phyloP scores from a whole-genome alignment of 2,888 invertebrate genomes.

The Drosophila picticornis region DNA sequence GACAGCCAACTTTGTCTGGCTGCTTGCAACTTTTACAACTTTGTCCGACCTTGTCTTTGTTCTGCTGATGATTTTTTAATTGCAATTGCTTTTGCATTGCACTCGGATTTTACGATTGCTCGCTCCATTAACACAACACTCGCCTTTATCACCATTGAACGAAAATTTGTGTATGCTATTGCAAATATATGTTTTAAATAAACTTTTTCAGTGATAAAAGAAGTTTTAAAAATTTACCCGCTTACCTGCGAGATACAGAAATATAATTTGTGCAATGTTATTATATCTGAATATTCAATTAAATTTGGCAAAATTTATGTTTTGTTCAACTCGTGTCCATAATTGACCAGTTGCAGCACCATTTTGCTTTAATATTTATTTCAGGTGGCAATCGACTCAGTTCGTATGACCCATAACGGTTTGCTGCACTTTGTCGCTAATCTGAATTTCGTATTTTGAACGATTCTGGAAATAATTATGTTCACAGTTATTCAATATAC shows the following conservation, averaged over 20 bases:
- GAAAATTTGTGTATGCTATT: conserved; percentile 43
- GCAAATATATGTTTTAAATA: conserved; percentile 7
- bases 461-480: conserved; percentile 55
- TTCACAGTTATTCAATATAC: conserved; percentile 48
- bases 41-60: conserved; percentile 46
- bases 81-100: conserved; percentile 60
- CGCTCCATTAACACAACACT: conserved; percentile 62
- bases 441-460: conserved; percentile 62
- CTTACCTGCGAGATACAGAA: background rate
- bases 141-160: conserved; percentile 40
- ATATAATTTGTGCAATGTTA: background rate
- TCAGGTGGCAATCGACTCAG: conserved; percentile 11
- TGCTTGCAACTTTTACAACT: conserved; percentile 64
- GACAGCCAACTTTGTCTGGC: conserved; percentile 56
- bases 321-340: conserved; percentile 33
- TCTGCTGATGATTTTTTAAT: conserved; percentile 78
- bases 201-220: background rate
- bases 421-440: conserved; percentile 63
- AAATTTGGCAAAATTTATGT: conserved; percentile 11
- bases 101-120: conserved; percentile 36
- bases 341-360: conserved; percentile 9
- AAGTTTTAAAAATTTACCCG: too few relatives aligned
- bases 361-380: conserved; percentile 33
- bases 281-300: conserved; percentile 20
- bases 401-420: conserved; percentile 30